Evolutionary conservation across 2,113 vertebrate genomes (phyloP).

Genomic region (Emydura subglobosa): DNA sequence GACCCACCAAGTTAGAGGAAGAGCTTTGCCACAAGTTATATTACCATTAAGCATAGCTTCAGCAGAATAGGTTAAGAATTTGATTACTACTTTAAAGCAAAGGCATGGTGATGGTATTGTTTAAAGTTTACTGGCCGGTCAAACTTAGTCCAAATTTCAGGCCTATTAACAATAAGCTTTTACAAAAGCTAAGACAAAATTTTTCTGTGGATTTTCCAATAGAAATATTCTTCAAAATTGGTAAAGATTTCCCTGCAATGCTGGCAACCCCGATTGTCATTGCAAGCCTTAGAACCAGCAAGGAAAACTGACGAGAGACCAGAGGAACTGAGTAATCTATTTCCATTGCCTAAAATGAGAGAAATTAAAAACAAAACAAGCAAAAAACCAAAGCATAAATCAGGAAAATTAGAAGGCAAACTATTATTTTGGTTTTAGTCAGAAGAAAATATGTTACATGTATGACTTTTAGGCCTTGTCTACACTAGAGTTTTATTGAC

Average conservation of each 20-base stretch:
- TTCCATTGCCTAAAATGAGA: too few relatives aligned
- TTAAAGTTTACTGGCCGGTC: rapidly evolving
- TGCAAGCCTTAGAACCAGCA: background rate
- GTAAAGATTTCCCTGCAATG: background rate
- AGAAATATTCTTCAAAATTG: background rate
- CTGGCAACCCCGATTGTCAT: background rate
- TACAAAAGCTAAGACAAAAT: background rate
- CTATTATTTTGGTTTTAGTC: too few relatives aligned
- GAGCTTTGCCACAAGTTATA: background rate
- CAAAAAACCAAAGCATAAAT: too few relatives aligned
- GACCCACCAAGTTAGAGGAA: too few relatives aligned
- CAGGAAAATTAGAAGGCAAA: too few relatives aligned
- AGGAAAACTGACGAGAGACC: background rate
- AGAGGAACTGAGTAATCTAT: too few relatives aligned
- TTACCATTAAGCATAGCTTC: background rate
- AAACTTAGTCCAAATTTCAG: background rate
- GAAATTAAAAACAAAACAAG: too few relatives aligned
- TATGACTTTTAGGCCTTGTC: too few relatives aligned
- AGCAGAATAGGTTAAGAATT: background rate
- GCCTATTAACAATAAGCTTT: background rate
- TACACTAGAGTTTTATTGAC: too few relatives aligned
- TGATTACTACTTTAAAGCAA: background rate
- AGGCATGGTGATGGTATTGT: background rate
- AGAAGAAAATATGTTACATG: too few relatives aligned
- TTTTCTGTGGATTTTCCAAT: background rate